Evolutionary conservation across 2,888 invertebrate genomes (phyloP), one percentile per base, ranked within the genome.

Genomic region (Melanostoma mellinum): DNA sequence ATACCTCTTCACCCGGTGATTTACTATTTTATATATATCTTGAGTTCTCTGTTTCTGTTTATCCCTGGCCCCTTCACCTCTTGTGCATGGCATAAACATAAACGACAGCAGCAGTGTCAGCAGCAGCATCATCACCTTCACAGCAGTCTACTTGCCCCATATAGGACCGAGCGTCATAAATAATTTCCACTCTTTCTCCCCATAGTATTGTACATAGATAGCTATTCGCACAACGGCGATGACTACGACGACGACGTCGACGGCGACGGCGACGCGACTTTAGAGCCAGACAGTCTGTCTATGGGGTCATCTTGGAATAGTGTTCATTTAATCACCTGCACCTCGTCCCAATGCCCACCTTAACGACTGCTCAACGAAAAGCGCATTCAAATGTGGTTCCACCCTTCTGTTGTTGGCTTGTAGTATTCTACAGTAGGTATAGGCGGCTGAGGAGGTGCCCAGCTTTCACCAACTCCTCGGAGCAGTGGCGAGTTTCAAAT

Each of bases 271-370:
- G 53, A 53, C 53, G 53, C 67, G 67, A 73, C 61, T 61, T n/a
- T 32, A 44, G 60, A 79, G 67, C 74, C 79, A 84, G 84, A 84
- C 84, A 84, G 74, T 75, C 79, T 84, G 84, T 84, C 84, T 84
- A 79, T 84, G 84, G 84, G 84, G 84, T 84, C 79, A 84, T 79
- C 79, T 84, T 61, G 84, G 69, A 75, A 55, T 79, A 75, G 78
- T 74, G 79, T 71, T 79, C 69, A 60, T 84, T 84, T 82, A 84
- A 84, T 84, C 84, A 84, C 84, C 84, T 84, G 84, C 79, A 79
- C 79, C 53, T 52, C 76, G 75, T 69, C 60, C 42, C 44, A 58
- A 10, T 44, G 67, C 52, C 77, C 77, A 72, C 69, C 72, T 71
- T 55, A 52, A 69, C 60, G 68, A 60, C 44, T 33, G 6, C 50